These are phyloP conservation scores for Cassiopea andromeda DNA, from an alignment of 30 jellyfish, hydroid and myxozoan species.

Conservation along the genomic window DNA sequence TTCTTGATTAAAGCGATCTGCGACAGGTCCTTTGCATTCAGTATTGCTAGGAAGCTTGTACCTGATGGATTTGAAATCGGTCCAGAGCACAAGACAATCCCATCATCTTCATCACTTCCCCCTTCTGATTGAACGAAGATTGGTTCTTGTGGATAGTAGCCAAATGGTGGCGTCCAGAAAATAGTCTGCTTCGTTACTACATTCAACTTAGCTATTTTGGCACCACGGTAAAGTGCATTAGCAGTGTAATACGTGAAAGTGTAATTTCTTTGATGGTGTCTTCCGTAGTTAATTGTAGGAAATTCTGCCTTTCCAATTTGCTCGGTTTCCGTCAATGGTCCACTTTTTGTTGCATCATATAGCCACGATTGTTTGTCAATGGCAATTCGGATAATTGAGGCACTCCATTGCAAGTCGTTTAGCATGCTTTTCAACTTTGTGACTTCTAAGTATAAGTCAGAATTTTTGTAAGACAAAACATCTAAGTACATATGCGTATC, in stretches of 20 bases:
- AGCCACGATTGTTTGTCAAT: constrained; percentile 53
- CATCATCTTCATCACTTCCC: constrained; percentile 54
- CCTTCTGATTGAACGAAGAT: constrained; percentile 42
- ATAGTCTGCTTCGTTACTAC: constrained; percentile 42
- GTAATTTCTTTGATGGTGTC: constrained; percentile 51
- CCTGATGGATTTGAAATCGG: constrained; percentile 65
- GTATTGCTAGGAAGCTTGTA: constrained; percentile 59
- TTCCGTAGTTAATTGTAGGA: constrained; percentile 49
- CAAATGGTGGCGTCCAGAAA: constrained; percentile 65
- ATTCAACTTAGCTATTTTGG: constrained; percentile 54
- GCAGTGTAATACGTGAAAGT: constrained; percentile 37
- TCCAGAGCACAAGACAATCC: constrained; percentile 63
- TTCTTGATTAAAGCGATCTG: constrained; percentile 63
- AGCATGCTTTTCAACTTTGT: constrained; percentile 24
- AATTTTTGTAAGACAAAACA: constrained; percentile 54
- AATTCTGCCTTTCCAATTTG: constrained; percentile 53
- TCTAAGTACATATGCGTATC: constrained; percentile 60
- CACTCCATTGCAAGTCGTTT: constrained; percentile 31
- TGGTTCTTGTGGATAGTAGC: constrained; percentile 76
- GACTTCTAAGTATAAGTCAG: constrained; percentile 42
- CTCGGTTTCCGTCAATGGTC: constrained; percentile 23
- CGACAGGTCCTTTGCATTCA: constrained; percentile 53
- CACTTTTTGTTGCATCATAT: constrained; percentile 38
- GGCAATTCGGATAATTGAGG: constrained; percentile 58
- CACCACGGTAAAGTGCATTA: constrained; percentile 40